Conservation (phyloP, 2,113 vertebrate species). For the Saiga tatarica region DNA sequence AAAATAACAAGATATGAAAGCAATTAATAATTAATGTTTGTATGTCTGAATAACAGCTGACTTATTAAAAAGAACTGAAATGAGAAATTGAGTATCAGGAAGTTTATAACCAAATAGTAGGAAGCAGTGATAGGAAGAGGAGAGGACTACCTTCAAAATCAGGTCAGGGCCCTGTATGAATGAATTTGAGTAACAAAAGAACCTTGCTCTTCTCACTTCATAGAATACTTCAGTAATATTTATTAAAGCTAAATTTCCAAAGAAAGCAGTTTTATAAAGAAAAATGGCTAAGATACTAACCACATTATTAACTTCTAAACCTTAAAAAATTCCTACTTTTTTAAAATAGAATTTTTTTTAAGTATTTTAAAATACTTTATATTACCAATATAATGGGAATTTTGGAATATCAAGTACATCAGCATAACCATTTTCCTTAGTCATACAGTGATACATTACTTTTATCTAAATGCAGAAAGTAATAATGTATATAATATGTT, state of each 20-base stretch:
- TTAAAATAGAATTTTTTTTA: not conserved
- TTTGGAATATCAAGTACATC: not conserved
- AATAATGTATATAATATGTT: not conserved
- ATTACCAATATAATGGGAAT: not conserved
- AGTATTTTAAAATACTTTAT: not conserved
- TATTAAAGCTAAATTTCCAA: slow-evolving; percentile 11
- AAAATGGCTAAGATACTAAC: not conserved
- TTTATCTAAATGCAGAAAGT: not conserved
- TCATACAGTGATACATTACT: not conserved
- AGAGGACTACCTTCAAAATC: not conserved
- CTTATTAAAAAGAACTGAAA: not conserved
- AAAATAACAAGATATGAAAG: not conserved
- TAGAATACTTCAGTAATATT: not conserved
- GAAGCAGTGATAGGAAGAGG: not conserved
- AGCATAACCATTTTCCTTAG: not conserved
- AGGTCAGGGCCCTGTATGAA: not conserved
- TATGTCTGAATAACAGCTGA: not conserved
- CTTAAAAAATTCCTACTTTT: not conserved
- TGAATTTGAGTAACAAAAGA: not conserved
- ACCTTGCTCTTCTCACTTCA: not conserved
- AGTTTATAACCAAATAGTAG: not conserved
- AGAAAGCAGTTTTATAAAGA: not conserved
- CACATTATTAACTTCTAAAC: not conserved
- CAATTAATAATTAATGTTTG: not conserved
- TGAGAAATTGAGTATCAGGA: not conserved